Conservation (phyloP, 2,113 vertebrate genomes). For the Varanus komodoensis region DNA sequence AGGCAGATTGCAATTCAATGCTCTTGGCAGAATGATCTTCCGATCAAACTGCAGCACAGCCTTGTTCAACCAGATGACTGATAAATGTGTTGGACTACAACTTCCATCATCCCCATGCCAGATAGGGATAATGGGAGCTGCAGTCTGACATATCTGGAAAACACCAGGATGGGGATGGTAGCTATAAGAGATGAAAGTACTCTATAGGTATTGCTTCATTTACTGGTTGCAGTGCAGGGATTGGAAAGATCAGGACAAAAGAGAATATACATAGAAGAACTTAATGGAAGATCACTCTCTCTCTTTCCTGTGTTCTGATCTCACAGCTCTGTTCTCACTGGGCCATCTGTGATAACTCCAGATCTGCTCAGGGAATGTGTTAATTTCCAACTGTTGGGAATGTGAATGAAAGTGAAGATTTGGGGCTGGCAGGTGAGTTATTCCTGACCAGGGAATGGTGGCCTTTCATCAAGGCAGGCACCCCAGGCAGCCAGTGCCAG, state of each 20-base stretch:
- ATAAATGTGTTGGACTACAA: not conserved
- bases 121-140: too few relatives aligned
- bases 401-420: not conserved
- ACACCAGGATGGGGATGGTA: too few relatives aligned
- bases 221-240: not conserved
- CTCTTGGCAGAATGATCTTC: too few relatives aligned
- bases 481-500: too few relatives aligned
- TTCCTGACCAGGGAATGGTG: not conserved
- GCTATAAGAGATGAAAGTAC: not conserved
- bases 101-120: not conserved
- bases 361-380: not conserved
- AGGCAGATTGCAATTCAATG: too few relatives aligned
- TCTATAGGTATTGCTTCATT: not conserved
- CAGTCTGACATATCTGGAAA: too few relatives aligned
- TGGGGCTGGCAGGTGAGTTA: not conserved
- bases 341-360: not conserved
- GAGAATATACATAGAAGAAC: not conserved
- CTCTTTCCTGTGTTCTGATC: not conserved
- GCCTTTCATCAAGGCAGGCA: too few relatives aligned
- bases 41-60: too few relatives aligned
- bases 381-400: not conserved
- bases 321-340: not conserved
- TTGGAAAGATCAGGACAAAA: not conserved
- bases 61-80: too few relatives aligned
- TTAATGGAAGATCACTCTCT: not conserved